These are phyloP conservation scores for Malurus splendens DNA, from an alignment of 2,797 vertebrate species.

Conservation along the genomic window DNA sequence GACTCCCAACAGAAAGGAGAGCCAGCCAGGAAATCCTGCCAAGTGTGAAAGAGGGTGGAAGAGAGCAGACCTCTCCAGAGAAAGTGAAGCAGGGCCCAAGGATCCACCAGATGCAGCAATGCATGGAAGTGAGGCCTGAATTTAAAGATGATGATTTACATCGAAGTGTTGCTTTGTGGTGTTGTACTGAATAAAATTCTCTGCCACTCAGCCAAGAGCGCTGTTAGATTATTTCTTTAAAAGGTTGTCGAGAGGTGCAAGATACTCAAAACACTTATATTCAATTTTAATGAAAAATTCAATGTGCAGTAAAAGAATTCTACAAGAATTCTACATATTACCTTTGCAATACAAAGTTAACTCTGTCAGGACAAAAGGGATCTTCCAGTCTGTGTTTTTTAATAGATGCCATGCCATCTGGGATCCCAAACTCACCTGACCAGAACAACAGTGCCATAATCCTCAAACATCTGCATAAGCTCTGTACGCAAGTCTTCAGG, in stretches of 20 bases:
- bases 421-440: slow-evolving; percentile 64
- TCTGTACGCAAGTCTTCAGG: slow-evolving; percentile 74
- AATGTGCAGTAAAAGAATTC: not conserved
- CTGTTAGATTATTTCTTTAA: not conserved
- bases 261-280: not conserved
- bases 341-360: not conserved
- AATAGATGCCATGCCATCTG: not conserved
- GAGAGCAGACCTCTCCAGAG: not conserved
- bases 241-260: not conserved
- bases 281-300: not conserved
- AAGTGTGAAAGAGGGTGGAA: not conserved
- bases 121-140: not conserved
- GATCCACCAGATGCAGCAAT: not conserved
- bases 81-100: not conserved
- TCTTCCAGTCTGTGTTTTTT: not conserved
- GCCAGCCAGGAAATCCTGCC: not conserved
- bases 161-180: not conserved
- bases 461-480: slow-evolving; percentile 74
- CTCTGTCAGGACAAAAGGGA: not conserved
- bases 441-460: slow-evolving; percentile 71
- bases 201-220: not conserved
- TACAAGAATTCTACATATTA: not conserved
- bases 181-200: not conserved
- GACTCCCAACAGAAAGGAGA: not conserved
- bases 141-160: not conserved